Evolutionary conservation across 2,888 invertebrate genomes (phyloP).

Genomic region (Automeris io): DNA sequence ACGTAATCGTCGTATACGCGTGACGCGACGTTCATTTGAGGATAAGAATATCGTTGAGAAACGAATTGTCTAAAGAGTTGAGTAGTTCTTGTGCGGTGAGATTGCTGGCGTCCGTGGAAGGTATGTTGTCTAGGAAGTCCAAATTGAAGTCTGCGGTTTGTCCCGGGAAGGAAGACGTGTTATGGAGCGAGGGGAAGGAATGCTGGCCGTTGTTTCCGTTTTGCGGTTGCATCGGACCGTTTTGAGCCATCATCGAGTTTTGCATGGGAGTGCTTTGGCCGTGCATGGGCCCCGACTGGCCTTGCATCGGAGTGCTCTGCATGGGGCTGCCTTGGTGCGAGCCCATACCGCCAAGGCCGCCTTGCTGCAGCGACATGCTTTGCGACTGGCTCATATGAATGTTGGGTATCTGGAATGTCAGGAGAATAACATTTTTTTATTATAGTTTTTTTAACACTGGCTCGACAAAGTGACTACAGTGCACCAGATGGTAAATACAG

Average conservation of each 20-base stretch:
- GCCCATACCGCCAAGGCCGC: slow-evolving; percentile 36
- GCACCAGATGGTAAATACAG: too few species aligned
- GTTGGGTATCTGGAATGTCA: slow-evolving; percentile 78
- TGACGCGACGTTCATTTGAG: slow-evolving; percentile 5
- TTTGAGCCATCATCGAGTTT: slow-evolving; percentile 42
- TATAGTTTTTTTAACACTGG: too few species aligned
- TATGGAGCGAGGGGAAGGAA: slow-evolving; percentile 51
- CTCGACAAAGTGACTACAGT: too few species aligned
- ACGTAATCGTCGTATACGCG: slow-evolving; percentile 6
- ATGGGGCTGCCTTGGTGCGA: slow-evolving; percentile 38
- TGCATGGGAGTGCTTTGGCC: slow-evolving; percentile 30
- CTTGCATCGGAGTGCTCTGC: slow-evolving; percentile 36
- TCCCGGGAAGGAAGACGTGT: slow-evolving; percentile 64
- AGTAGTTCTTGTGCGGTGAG: slow-evolving; percentile 89
- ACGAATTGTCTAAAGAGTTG: slow-evolving; percentile 88
- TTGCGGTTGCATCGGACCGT: slow-evolving; percentile 28
- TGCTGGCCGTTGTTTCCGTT: slow-evolving; percentile 22
- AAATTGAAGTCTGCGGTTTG: slow-evolving; percentile 84
- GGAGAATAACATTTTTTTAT: too few species aligned
- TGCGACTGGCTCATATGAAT: slow-evolving; percentile 84
- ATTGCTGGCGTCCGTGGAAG: slow-evolving; percentile 83
- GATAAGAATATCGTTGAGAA: slow-evolving; percentile 80
- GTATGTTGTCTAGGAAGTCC: slow-evolving; percentile 90
- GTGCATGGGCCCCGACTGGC: slow-evolving; percentile 34
- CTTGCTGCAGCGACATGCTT: slow-evolving; percentile 76